Conservation (phyloP, 2,888 invertebrate genomes). For the Cosmorhoe ocellata region DNA sequence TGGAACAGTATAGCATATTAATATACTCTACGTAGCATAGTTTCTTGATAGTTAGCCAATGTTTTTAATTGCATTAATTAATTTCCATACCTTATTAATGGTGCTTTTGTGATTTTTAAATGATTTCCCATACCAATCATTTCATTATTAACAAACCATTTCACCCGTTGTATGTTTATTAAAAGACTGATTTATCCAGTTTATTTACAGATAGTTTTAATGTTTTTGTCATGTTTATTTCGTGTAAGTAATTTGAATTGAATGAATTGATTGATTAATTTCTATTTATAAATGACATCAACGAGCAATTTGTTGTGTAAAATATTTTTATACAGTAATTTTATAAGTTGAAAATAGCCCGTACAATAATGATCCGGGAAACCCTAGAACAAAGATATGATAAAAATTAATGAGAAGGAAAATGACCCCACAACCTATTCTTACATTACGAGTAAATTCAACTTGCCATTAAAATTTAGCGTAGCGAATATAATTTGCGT, state of each 20-base stretch:
- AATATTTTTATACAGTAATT: conserved; percentile 24
- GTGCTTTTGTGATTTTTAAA: conserved; percentile 61
- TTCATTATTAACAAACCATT: conserved; percentile 35
- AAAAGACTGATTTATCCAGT: conserved; percentile 66
- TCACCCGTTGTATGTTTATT: conserved; percentile 42
- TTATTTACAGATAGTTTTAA: conserved; percentile 36
- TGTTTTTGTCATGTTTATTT: conserved; percentile 32
- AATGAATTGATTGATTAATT: conserved; percentile 22
- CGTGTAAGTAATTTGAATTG: conserved; percentile 28
- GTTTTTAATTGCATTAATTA: conserved; percentile 32
- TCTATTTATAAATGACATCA: conserved; percentile 26
- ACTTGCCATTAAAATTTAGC: conserved; percentile 45
- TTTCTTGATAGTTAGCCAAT: conserved; percentile 24
- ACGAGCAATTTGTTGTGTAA: conserved; percentile 24
- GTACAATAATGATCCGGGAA: conserved; percentile 16
- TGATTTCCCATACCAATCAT: conserved; percentile 62
- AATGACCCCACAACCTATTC: neutral
- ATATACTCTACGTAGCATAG: conserved; percentile 39
- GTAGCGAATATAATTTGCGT: conserved; percentile 44
- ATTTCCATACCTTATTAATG: conserved; percentile 49
- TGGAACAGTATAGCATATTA: conserved; percentile 41
- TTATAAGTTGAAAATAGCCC: conserved; percentile 22
- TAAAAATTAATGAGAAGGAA: neutral
- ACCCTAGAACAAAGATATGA: neutral
- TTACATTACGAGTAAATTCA: conserved; percentile 22